These are phyloP conservation scores for Odontothrips loti DNA, from an alignment of 2,888 invertebrate species.

Conservation along the genomic window DNA sequence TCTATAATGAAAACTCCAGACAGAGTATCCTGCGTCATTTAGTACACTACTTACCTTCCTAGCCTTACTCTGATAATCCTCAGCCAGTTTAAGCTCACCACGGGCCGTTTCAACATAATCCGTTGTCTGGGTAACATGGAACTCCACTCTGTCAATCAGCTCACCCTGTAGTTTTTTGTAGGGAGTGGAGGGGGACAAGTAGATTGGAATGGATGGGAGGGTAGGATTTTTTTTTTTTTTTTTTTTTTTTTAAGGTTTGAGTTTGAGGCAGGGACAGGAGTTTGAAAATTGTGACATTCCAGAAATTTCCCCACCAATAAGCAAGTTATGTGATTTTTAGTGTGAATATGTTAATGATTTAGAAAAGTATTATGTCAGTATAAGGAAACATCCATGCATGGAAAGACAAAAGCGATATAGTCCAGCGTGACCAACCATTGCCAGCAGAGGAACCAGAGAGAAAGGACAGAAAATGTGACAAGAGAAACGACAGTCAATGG, in stretches of 20 bases:
- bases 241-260: not conserved
- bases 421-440: not conserved
- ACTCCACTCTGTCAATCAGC: conserved; percentile 90
- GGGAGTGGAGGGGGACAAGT: conserved; percentile 36
- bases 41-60: conserved; percentile 67
- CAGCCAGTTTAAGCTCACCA: conserved; percentile 71
- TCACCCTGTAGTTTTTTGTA: conserved; percentile 69
- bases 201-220: not conserved
- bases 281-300: not conserved
- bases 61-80: conserved; percentile 80
- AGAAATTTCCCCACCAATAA: not conserved
- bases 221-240: too few relatives aligned
- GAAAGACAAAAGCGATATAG: not conserved
- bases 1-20: too few relatives aligned
- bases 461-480: conserved; percentile 28
- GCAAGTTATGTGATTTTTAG: not conserved
- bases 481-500: not conserved
- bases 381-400: conserved; percentile 24
- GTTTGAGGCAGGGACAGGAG: not conserved
- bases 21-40: too few relatives aligned
- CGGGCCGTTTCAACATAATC: conserved; percentile 80
- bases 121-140: conserved; percentile 81
- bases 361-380: not conserved
- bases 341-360: not conserved
- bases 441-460: conserved; percentile 29